phyloP scores from a whole-genome alignment of 2,888 invertebrate species.

The Panorpa germanica region DNA sequence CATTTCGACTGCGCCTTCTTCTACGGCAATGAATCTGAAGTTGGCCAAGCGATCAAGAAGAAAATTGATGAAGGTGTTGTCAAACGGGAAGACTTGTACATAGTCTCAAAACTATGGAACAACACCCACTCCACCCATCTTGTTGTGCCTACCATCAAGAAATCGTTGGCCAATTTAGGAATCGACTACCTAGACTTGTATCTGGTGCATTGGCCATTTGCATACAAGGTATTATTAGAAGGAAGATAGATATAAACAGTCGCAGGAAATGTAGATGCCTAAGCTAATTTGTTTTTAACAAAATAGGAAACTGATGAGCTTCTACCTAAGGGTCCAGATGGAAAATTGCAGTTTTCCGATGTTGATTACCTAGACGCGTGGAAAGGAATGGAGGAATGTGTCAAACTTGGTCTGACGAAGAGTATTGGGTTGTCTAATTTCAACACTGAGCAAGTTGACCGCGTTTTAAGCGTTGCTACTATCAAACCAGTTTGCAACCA shows the following conservation, averaged over 20 bases:
- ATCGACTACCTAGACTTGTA: constrained; percentile 63
- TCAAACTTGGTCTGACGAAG: constrained; percentile 35
- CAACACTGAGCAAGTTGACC: constrained; percentile 45
- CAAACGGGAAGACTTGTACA: constrained; percentile 31
- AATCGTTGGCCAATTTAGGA: constrained; percentile 40
- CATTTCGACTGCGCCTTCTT: constrained; percentile 42
- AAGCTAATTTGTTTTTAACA: no score
- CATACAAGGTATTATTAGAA: constrained; percentile 36
- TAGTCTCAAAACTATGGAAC: constrained; percentile 31
- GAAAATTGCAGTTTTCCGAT: constrained; percentile 29
- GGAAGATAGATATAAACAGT: no score
- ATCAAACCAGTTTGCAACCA: constrained; percentile 41
- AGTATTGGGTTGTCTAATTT: constrained; percentile 70
- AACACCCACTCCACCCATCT: no score
- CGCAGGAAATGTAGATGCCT: no score
- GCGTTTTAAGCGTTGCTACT: constrained; percentile 33
- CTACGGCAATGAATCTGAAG: constrained; percentile 34
- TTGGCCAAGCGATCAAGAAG: constrained; percentile 32
- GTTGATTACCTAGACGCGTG: constrained; percentile 57
- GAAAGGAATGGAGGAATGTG: constrained; percentile 55
- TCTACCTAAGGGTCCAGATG: constrained; percentile 40
- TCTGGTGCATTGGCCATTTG: constrained; percentile 68
- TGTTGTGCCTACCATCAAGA: constrained; percentile 22
- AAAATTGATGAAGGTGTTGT: constrained; percentile 30
- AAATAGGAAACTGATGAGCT: constrained; percentile 36